A percentile compares a stretch with the other conserved stretches of the same genome.
These are phyloP conservation scores for Penaeus indicus DNA, from an alignment of 1,140 invertebrate genomes.

Conservation along the genomic window DNA sequence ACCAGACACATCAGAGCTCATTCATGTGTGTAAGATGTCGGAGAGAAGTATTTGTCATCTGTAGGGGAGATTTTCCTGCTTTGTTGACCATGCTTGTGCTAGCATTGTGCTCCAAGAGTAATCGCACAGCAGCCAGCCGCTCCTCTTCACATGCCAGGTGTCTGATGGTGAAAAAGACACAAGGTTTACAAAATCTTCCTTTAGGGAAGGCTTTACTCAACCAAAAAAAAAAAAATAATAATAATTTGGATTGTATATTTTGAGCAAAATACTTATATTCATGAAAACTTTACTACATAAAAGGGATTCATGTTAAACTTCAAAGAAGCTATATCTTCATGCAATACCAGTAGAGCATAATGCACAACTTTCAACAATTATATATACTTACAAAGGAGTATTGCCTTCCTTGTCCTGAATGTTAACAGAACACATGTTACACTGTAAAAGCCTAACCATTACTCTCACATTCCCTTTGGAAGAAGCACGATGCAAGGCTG, in stretches of 20 bases:
- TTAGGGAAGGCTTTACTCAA: too few species aligned
- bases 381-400: conserved; percentile 76
- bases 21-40: neutral
- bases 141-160: conserved; percentile 90
- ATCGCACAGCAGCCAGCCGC: conserved; percentile 77
- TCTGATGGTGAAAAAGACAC: conserved; percentile 71
- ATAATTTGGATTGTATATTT: too few species aligned
- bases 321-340: too few species aligned
- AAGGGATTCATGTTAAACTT: too few species aligned
- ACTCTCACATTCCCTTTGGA: conserved; percentile 83
- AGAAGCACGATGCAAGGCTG: conserved; percentile 87
- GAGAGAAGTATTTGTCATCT: conserved; percentile 72
- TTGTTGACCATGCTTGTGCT: conserved; percentile 78
- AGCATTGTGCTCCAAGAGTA: conserved; percentile 80
- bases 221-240: too few species aligned
- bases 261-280: too few species aligned
- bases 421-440: conserved; percentile 73
- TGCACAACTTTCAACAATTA: neutral
- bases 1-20: too few species aligned
- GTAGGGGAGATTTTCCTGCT: conserved; percentile 80
- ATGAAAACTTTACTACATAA: too few species aligned
- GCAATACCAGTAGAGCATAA: neutral
- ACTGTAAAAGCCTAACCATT: conserved; percentile 79
- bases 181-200: too few species aligned
- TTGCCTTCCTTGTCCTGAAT: conserved; percentile 78